Percentiles rank a stretch among this genome's conserved stretches.
Evolutionary conservation across 53 echinoderm and acorn worm genomes (phyloP).

Genomic region (Pentamera pediparva): DNA sequence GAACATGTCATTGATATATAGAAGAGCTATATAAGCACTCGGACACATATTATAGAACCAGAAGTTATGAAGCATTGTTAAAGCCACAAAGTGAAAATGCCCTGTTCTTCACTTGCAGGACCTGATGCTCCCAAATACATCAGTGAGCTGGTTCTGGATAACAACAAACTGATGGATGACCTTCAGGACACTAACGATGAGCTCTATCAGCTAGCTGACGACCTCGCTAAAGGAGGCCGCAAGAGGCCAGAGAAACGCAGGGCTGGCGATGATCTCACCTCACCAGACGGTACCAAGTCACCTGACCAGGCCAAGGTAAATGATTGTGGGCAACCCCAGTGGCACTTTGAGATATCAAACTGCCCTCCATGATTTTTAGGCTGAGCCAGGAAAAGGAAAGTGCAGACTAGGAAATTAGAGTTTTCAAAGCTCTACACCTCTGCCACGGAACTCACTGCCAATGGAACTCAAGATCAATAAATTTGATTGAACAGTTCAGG

Average conservation of each 20-base stretch:
- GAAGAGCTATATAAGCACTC: too few relatives aligned
- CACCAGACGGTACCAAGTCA: conserved; percentile 15
- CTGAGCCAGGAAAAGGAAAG: neutral
- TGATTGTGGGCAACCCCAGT: too few relatives aligned
- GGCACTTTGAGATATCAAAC: too few relatives aligned
- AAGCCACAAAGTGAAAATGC: too few relatives aligned
- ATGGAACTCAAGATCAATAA: too few relatives aligned
- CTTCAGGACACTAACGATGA: conserved; percentile 75
- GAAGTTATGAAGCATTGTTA: too few relatives aligned
- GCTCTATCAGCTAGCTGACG: conserved; percentile 67
- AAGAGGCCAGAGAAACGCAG: conserved; percentile 41
- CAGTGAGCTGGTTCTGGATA: conserved; percentile 53
- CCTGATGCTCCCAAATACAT: conserved; percentile 56
- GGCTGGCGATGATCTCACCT: conserved; percentile 12
- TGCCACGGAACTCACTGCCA: too few relatives aligned
- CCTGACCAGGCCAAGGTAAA: conserved; percentile 24
- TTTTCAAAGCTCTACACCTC: too few relatives aligned
- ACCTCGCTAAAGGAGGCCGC: conserved; percentile 46
- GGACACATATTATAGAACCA: too few relatives aligned
- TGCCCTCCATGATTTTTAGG: too few relatives aligned
- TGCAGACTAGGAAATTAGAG: neutral
- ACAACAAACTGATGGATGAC: conserved; percentile 61
- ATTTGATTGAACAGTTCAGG: too few relatives aligned
- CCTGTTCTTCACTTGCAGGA: conserved; percentile 29
- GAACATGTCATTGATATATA: too few relatives aligned